Evolutionary conservation across 1,140 invertebrate genomes (phyloP), one percentile per base, ranked within the genome.

Genomic region (Ostrea edulis): DNA sequence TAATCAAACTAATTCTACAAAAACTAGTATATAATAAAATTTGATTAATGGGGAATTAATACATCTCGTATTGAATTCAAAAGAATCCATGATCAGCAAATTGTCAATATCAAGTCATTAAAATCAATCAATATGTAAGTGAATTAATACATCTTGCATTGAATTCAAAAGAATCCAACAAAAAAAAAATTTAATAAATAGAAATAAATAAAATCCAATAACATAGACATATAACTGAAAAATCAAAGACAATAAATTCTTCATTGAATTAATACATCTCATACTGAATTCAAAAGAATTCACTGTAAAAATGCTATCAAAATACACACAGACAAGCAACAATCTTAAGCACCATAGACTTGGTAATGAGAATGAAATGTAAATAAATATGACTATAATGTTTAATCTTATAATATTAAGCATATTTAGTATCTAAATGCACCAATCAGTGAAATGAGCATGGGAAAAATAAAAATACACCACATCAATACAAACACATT

Each of bases 231-330:
- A 71, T 58, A 62, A 17, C 17, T 62, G 55, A 77, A 29, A 77
- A 77, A 77, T 77, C 11, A 77, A 35, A 77, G 35, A 71, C 68
- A 77, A 77, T 77, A 77, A 77, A 77, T 77, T 77, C 68, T 22
- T 77, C 68, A 77, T 77, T 77, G 68, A 77, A 77, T 77, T 77
- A 77, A 77, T 77, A 77, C 68, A 77, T 29, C 68, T 77, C 22
- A 77, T 77, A 77, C 68, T 77, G 68, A 77, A 77, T 77, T 77
- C 68, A 77, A 77, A 29, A 77, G 68, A 77, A 77, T 77, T 77
- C 68, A 77, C 35, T 77, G 68, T 77, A 77, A 77, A 77, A 77
- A 77, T 77, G 29, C 68, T 77, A 77, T 77, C 68, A 77, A 77
- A 77, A 77, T 77, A 77, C 35, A 62, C 29, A 77, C 25, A 35